Conservation (phyloP, 2,797 vertebrate genomes). For the Cyclura pinguis region DNA sequence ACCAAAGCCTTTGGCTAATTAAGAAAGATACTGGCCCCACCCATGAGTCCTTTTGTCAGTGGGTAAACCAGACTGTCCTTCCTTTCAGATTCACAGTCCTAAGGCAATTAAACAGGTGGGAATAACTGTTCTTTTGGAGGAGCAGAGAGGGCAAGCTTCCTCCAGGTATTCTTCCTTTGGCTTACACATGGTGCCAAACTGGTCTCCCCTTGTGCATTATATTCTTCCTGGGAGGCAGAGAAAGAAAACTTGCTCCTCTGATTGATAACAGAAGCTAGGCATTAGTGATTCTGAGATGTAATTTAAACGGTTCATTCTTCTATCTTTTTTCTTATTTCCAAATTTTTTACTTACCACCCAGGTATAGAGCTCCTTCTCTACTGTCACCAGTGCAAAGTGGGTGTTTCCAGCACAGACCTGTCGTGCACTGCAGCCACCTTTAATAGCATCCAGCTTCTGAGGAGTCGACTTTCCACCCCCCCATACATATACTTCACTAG, state of each 20-base stretch:
- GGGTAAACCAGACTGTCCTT: neutral
- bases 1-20: no score
- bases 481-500: conserved; percentile 97
- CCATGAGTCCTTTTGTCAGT: neutral
- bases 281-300: neutral
- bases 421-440: conserved; percentile 94
- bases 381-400: conserved; percentile 98
- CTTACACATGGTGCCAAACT: neutral
- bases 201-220: neutral
- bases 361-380: conserved; percentile 98
- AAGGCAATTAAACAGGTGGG: neutral
- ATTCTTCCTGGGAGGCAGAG: neutral
- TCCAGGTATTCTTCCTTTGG: neutral
- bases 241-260: neutral
- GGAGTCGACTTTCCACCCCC: conserved; percentile 98
- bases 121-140: accelerated
- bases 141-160: neutral
- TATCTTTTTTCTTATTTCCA: neutral
- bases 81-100: neutral
- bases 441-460: conserved; percentile 97
- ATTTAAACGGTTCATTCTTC: neutral
- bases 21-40: no score
- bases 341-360: conserved; percentile 93
- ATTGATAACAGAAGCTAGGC: neutral
- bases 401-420: conserved; percentile 97